phyloP scores from a whole-genome alignment of 2,113 vertebrate genomes.

The Triplophysa rosa region DNA sequence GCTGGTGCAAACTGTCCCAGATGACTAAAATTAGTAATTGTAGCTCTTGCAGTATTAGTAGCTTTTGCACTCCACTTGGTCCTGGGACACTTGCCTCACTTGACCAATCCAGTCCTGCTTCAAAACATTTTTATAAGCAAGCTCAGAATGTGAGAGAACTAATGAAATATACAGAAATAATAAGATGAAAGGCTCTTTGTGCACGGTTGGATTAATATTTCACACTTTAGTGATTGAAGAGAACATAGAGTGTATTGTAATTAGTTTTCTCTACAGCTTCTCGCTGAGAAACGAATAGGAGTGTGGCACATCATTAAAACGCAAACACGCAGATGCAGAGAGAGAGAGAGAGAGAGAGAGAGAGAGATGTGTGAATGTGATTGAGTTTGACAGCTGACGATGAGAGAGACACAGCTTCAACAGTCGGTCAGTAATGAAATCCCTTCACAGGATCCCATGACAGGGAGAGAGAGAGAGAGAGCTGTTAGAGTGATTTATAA shows the following conservation, averaged over 20 bases:
- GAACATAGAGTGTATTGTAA: conserved; percentile 41
- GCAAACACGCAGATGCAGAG: conserved; percentile 17
- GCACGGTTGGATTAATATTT: conserved; percentile 48
- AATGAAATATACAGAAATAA: conserved; percentile 39
- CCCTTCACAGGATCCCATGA: conserved; percentile 31
- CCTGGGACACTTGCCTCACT: no score
- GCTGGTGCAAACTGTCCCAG: no score
- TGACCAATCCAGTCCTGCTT: no score
- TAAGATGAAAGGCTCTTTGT: conserved; percentile 40
- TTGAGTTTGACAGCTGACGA: conserved; percentile 58
- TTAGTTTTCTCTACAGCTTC: conserved; percentile 48
- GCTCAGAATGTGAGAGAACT: not conserved
- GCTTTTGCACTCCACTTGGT: no score
- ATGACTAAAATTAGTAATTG: no score
- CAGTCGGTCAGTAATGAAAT: conserved; percentile 53
- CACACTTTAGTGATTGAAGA: conserved; percentile 42
- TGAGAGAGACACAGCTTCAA: conserved; percentile 51
- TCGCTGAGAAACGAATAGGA: conserved; percentile 2
- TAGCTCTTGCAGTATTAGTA: no score
- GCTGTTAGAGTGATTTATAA: conserved; percentile 6
- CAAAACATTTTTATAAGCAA: not conserved
- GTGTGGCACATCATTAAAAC: conserved; percentile 25
- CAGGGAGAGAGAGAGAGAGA: conserved; percentile 9
- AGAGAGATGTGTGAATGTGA: conserved; percentile 37
- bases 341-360: conserved; percentile 10